Conservation (phyloP, 1,140 invertebrate genomes). For the Meloidogyne floridensis region DNA sequence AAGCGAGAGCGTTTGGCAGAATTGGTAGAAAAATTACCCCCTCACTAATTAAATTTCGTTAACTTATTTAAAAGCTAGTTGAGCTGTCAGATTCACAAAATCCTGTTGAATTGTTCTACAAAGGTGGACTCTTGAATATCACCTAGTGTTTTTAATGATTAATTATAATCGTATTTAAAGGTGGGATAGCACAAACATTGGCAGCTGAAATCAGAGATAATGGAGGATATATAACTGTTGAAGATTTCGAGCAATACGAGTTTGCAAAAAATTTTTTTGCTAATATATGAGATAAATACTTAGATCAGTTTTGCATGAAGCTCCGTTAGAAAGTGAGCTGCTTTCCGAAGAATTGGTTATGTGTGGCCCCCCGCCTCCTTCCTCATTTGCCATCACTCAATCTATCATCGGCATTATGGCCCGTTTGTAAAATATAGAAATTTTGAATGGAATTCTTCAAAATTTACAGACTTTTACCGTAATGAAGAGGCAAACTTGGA, state of each 20-base stretch:
- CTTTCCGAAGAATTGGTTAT: slow-evolving; percentile 59
- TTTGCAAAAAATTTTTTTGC: slow-evolving; percentile 61
- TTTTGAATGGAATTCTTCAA: background rate
- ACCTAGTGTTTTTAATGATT: too few species aligned
- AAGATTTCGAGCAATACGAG: slow-evolving; percentile 63
- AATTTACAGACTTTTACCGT: slow-evolving; percentile 47
- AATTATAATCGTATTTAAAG: slow-evolving; percentile 38
- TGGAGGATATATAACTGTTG: slow-evolving; percentile 57
- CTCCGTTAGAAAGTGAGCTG: slow-evolving; percentile 59
- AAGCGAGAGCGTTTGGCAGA: slow-evolving; percentile 64
- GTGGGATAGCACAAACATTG: slow-evolving; percentile 58
- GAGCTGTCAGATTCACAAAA: slow-evolving; percentile 64
- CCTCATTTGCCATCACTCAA: slow-evolving; percentile 61
- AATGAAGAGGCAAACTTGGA: slow-evolving; percentile 43
- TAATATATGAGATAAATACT: slow-evolving; percentile 69
- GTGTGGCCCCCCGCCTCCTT: slow-evolving; percentile 65
- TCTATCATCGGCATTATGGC: slow-evolving; percentile 61
- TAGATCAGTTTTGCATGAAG: slow-evolving; percentile 69
- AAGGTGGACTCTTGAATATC: slow-evolving; percentile 27
- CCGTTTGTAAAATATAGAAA: slow-evolving; percentile 28
- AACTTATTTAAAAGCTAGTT: slow-evolving; percentile 48
- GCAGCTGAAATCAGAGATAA: slow-evolving; percentile 64
- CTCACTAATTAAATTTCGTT: background rate
- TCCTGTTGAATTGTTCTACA: slow-evolving; percentile 66
- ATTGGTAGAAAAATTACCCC: slow-evolving; percentile 52